Conservation (phyloP, 2,113 vertebrate species). For the Paradisaea rubra region DNA sequence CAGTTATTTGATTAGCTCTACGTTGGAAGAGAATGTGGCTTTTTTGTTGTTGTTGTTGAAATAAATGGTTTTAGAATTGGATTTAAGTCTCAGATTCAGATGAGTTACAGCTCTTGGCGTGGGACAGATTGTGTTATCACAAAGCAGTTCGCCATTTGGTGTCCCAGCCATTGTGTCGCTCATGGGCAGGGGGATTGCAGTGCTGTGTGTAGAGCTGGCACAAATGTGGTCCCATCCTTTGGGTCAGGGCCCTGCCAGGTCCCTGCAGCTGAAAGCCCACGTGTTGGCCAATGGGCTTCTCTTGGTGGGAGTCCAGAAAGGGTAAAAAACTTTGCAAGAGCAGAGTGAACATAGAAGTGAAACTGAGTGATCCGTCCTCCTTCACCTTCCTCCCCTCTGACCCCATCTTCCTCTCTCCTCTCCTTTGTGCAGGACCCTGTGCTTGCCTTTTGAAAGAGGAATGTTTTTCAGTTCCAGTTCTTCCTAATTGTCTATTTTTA, state of each 20-base stretch:
- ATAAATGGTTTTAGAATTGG: background rate
- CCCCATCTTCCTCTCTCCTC: background rate
- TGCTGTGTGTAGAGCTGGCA: background rate
- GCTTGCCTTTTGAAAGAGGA: background rate
- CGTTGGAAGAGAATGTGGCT: background rate
- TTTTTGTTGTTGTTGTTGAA: background rate
- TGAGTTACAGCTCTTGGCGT: background rate
- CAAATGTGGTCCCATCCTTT: background rate
- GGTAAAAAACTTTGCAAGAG: background rate
- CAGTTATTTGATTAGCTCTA: background rate
- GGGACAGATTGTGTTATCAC: background rate
- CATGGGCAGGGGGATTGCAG: background rate
- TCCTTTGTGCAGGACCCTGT: background rate
- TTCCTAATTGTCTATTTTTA: background rate
- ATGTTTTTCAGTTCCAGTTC: background rate
- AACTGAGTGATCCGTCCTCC: rapidly evolving
- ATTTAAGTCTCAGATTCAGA: background rate
- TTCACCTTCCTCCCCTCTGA: background rate
- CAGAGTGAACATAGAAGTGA: background rate
- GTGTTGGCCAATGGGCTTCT: rapidly evolving
- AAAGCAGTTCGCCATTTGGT: background rate
- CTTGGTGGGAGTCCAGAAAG: background rate
- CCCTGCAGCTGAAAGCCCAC: background rate
- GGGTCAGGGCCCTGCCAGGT: background rate
- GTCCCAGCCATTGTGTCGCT: background rate